These are phyloP conservation scores for Erynnis tages DNA, from an alignment of 2,888 invertebrate species.

Conservation along the genomic window DNA sequence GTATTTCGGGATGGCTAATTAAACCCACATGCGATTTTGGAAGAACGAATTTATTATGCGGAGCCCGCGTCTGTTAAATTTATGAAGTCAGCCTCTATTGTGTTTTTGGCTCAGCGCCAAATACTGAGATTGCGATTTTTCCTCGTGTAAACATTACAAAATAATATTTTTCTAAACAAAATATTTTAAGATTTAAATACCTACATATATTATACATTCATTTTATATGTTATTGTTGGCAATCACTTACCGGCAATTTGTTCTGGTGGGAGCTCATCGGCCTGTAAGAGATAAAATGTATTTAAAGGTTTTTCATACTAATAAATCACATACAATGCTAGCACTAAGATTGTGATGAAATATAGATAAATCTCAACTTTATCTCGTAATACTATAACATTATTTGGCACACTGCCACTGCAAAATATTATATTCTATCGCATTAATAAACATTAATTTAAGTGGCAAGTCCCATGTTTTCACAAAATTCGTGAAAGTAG, in stretches of 20 bases:
- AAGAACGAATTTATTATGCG: conserved; percentile 54
- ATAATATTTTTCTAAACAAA: conserved; percentile 31
- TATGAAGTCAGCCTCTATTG: conserved; percentile 60
- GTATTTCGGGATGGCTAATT: conserved; percentile 56
- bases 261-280: conserved; percentile 94
- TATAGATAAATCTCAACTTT: conserved; percentile 12
- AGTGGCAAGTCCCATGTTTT: conserved; percentile 11
- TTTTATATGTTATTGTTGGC: conserved; percentile 18
- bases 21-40: conserved; percentile 51
- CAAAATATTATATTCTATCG: conserved; percentile 5
- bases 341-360: conserved; percentile 10
- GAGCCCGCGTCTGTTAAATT: conserved; percentile 48
- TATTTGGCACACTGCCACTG: conserved; percentile 17
- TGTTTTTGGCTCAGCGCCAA: conserved; percentile 59
- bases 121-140: conserved; percentile 51
- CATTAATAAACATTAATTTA: conserved; percentile 1
- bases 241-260: conserved; percentile 91
- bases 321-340: conserved; percentile 5
- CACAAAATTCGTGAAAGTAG: conserved; percentile 17
- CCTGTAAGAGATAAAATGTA: conserved; percentile 79
- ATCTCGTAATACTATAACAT: conserved; percentile 9
- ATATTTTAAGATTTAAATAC: conserved; percentile 33
- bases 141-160: conserved; percentile 36
- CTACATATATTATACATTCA: too few species aligned
- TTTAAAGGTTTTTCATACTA: conserved; percentile 11